Evolutionary conservation across 37 sponge, comb jelly and placozoan genomes (phyloP), one percentile per base, ranked within the genome.

Genomic region (Geodia barretti): DNA sequence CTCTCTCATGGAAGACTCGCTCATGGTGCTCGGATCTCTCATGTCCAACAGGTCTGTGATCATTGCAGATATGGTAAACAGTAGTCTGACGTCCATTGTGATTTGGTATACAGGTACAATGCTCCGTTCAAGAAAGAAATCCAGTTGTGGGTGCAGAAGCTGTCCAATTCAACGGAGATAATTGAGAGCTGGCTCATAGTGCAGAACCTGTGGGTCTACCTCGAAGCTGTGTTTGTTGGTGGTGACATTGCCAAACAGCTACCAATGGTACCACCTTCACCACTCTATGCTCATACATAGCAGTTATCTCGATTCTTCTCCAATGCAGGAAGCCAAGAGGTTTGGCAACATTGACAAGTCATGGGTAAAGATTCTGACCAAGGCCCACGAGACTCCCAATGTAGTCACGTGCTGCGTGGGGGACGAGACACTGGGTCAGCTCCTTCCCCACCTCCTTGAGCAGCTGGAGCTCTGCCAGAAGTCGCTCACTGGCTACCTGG

Each of bases 201-300:
- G 26, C 99, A 99, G 80, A 99, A 99, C 86, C 87, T 99, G 39
- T 99, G 99, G 99, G 90, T 99, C 25, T 99, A 99, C 94, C 86
- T 99, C 75, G 99, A 99, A 76, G 99, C 99, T 38, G 99, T 99
- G 70, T 99, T 99, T 84, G 99, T 99, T 25, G 99, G 97, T n/a
- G 99, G 99, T 62, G 99, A 99, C 95, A 99, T 99, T 77, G 99
- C 99, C 73, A 99, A 97, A 81, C 99, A 99, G 73, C 90, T 99
- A 72, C 99, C 99, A 3, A 97, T 91, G 81, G 94, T 93, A 36
- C 21, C 62, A 34, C 29, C 1, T 17, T 60, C 11, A 26, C 14
- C 30, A 14, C 14, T 67, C 24, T 14, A 24, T n/a, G 40, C n/a
- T 7, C 9, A 14, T 36, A 17, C 21, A 70, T 3, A 23, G 21